Evolutionary conservation across 2,113 vertebrate species (phyloP).

Genomic region (Phylloscopus whistleri): DNA sequence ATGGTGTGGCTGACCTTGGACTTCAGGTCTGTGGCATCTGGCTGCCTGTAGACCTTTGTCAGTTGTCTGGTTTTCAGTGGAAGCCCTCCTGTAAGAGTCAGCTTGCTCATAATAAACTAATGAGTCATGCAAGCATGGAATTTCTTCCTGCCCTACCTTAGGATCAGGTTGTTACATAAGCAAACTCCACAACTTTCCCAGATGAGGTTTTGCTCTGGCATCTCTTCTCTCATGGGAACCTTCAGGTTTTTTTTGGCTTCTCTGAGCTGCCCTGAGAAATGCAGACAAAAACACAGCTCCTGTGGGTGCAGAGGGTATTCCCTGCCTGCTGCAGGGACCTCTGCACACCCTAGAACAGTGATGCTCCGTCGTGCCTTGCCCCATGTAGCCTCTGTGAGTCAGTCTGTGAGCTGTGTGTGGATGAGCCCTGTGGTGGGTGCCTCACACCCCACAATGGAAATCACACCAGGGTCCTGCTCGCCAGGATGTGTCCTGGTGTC

Average conservation of each 20-base stretch:
- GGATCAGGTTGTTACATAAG: neutral
- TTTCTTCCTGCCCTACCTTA: slow-evolving; percentile 12
- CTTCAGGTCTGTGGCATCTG: neutral
- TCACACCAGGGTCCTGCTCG: neutral
- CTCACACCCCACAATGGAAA: neutral
- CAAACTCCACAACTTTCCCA: neutral
- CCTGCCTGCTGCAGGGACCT: neutral
- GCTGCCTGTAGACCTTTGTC: neutral
- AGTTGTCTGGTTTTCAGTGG: neutral
- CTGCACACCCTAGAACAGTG: accelerated
- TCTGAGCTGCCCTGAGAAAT: neutral
- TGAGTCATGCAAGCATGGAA: neutral
- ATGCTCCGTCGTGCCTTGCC: neutral
- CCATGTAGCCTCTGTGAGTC: neutral
- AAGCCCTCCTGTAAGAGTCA: neutral
- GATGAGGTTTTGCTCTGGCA: neutral
- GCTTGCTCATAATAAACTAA: neutral
- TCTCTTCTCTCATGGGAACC: neutral
- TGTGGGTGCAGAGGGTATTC: neutral
- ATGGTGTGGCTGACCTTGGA: neutral
- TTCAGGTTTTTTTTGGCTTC: neutral
- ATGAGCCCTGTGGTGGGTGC: neutral
- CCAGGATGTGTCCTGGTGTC: neutral
- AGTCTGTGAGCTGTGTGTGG: neutral
- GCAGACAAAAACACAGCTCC: neutral